Evolutionary conservation across 2,888 invertebrate genomes (phyloP).

Genomic region (Luperina testacea): DNA sequence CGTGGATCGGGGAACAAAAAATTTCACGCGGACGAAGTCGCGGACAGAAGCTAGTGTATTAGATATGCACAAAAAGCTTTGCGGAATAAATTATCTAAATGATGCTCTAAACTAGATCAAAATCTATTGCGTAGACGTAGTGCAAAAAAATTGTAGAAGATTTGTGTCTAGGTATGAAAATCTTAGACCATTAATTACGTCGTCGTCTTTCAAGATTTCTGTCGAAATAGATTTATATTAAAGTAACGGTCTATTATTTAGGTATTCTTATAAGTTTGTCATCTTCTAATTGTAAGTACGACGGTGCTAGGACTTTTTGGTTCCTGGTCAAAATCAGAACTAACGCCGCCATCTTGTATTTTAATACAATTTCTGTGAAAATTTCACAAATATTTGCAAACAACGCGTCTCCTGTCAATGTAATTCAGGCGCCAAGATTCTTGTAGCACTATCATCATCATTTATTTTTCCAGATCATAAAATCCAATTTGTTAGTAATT

Average conservation of each 20-base stretch:
- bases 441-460: no score
- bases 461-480: no score
- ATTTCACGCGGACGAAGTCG: no score
- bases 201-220: not conserved
- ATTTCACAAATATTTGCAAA: not conserved
- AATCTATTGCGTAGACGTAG: not conserved
- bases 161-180: no score
- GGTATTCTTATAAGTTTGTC: not conserved
- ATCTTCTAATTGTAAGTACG: not conserved
- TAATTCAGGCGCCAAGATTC: not conserved
- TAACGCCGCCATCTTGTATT: not conserved
- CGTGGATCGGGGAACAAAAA: no score
- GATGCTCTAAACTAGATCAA: not conserved
- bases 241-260: not conserved
- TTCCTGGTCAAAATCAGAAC: not conserved
- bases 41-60: no score
- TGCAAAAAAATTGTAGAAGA: no score
- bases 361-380: not conserved
- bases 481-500: no score
- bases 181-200: not conserved
- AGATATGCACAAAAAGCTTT: no score
- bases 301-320: not conserved
- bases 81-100: not conserved
- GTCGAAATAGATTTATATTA: not conserved
- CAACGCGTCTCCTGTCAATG: not conserved